Base-by-base conservation (phyloP, 2,888 invertebrate species). In the Leptothorax acervorum region DNA sequence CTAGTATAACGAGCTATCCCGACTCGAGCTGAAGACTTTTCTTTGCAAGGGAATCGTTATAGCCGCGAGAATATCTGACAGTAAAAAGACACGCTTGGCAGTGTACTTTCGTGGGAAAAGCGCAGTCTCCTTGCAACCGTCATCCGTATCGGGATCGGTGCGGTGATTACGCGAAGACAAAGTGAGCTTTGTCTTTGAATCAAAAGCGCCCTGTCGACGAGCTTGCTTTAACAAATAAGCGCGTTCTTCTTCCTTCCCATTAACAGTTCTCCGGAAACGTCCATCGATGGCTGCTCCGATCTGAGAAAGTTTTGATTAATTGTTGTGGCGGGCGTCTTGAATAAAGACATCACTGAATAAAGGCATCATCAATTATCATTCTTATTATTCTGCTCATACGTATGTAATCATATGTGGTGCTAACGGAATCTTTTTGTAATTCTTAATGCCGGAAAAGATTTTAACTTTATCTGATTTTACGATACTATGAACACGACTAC, bases 81-180 rank as follows among this genome's bases (percentile, higher is more conserved):
- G 28, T 83, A 87, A 88, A 88, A 88, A 82, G 84, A 70, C 31
- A 73, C 66, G 82, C 73, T 70, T 86, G 79, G 86, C 74, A 79
- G 84, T 84, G 45, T 68, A 79, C 45, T 85, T 79, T 87, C 84
- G 82, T 88, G 85, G 87, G 82, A 88, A 78, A 87, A 88, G 79
- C 82, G 68, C 74, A 84, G 68, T 87, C 74, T 85, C 57, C 82
- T 83, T 60, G 65, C 74, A 75, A 45, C 78, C 78, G 45, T 78
- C 78, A 78, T 78, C 45, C 55, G 31, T 70, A 78, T 78, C 70
- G 70, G 31, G 45, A 78, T 78, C 39, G 66, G 75, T 66, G 71
- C 60, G 48, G 75, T 78, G 87, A 89, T 89, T 89, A 73, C 76
- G 48, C 57, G 31, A 75, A 60, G 86, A 82, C 75, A 89, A 79